Evolutionary conservation across 2,113 vertebrate genomes (phyloP).

Genomic region (Procavia capensis): DNA sequence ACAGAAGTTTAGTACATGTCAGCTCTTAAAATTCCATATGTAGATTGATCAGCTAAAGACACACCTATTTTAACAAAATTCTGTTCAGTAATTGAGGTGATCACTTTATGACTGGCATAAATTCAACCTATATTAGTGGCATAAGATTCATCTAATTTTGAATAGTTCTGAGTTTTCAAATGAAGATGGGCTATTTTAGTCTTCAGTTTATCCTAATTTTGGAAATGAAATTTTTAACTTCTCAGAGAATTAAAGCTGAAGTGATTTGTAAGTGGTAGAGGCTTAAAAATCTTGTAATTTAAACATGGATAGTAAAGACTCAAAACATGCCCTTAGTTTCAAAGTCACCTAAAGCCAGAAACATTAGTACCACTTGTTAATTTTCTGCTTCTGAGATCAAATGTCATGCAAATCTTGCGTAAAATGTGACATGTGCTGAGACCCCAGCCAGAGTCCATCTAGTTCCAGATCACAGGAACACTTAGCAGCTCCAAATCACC

Average conservation of each 20-base stretch:
- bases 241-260: constrained; percentile 33
- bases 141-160: constrained; percentile 11
- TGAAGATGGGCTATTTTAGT: not conserved
- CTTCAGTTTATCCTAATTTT: not conserved
- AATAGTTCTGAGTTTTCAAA: constrained; percentile 3
- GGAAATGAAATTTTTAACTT: not conserved
- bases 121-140: not conserved
- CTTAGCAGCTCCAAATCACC: not conserved
- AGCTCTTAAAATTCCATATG: not conserved
- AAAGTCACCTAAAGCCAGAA: constrained; percentile 9
- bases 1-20: not conserved
- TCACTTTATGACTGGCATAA: not conserved
- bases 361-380: not conserved
- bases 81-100: not conserved
- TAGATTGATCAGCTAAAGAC: constrained; percentile 11
- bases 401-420: not conserved
- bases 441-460: not conserved
- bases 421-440: not conserved
- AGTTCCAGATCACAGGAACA: not conserved
- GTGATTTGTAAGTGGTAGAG: not conserved
- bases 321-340: constrained; percentile 27
- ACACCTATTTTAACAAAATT: not conserved
- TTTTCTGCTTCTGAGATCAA: constrained; percentile 35
- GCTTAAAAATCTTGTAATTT: constrained; percentile 7
- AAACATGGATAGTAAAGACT: not conserved